phyloP scores from a whole-genome alignment of 2,888 invertebrate genomes.

The Limnephilus auricula region DNA sequence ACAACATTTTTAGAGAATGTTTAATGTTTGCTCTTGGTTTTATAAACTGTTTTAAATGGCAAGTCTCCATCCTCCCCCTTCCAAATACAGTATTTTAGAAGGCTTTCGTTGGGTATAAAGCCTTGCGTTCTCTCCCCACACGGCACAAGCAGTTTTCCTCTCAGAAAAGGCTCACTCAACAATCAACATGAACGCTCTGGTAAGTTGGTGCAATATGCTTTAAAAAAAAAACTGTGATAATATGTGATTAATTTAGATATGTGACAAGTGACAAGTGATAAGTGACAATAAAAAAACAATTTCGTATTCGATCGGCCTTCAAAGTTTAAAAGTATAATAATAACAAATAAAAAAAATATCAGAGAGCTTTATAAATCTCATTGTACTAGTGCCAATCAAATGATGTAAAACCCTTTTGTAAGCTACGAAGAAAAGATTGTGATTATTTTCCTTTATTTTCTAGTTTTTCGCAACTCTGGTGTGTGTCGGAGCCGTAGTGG shows the following conservation, averaged over 20 bases:
- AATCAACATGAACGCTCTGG: conserved; percentile 45
- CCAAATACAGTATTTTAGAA: background rate
- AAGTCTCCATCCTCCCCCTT: background rate
- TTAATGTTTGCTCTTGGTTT: too few relatives aligned
- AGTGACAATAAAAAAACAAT: too few relatives aligned
- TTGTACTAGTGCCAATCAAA: background rate
- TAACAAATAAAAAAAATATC: background rate
- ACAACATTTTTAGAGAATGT: too few relatives aligned
- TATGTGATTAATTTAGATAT: background rate
- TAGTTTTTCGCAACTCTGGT: conserved; percentile 56
- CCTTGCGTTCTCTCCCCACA: too few relatives aligned
- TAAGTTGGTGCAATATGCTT: background rate
- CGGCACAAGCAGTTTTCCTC: too few relatives aligned
- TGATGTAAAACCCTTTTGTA: background rate
- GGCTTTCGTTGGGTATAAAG: background rate
- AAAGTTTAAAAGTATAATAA: too few relatives aligned
- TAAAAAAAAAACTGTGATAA: background rate
- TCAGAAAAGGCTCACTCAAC: conserved; percentile 55
- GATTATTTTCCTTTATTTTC: background rate
- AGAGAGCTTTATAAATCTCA: background rate
- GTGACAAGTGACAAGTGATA: too few relatives aligned
- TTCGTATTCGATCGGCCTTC: too few relatives aligned
- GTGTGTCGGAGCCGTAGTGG: conserved; percentile 66
- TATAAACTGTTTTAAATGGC: too few relatives aligned
- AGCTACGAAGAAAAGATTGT: background rate